These are phyloP conservation scores for Parascotia fuliginaria DNA, from an alignment of 2,888 invertebrate genomes.

Conservation along the genomic window DNA sequence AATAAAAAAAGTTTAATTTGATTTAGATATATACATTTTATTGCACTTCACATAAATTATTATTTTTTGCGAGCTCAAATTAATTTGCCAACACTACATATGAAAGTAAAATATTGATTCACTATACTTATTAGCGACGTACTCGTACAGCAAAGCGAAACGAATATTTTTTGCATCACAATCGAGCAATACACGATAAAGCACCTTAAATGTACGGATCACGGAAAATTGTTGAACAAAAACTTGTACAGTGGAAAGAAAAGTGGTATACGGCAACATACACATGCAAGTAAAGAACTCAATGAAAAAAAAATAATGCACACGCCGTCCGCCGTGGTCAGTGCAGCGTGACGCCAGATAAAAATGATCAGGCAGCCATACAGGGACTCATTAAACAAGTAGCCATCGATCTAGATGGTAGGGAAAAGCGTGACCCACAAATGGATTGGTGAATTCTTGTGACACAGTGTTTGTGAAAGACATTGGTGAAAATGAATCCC, in stretches of 20 bases:
- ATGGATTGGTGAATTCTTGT: conserved; percentile 70
- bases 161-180: conserved; percentile 50
- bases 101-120: conserved; percentile 80
- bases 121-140: conserved; percentile 61
- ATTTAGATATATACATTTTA: too few relatives aligned
- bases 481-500: conserved; percentile 76
- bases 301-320: conserved; percentile 72
- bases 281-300: conserved; percentile 54
- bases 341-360: conserved; percentile 80
- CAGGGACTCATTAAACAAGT: conserved; percentile 75
- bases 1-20: too few relatives aligned
- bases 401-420: conserved; percentile 76
- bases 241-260: conserved; percentile 62
- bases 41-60: neutral
- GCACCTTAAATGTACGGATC: conserved; percentile 57
- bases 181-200: conserved; percentile 51
- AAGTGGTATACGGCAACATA: conserved; percentile 64
- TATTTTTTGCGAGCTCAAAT: neutral
- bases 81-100: conserved; percentile 56
- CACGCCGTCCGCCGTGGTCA: conserved; percentile 60
- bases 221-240: conserved; percentile 63
- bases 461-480: conserved; percentile 62
- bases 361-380: conserved; percentile 76
- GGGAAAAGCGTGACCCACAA: conserved; percentile 73
- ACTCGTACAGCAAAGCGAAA: conserved; percentile 52